These are phyloP conservation scores for Drosophila mojavensis DNA, from an alignment of 1,140 invertebrate genomes.

Conservation along the genomic window DNA sequence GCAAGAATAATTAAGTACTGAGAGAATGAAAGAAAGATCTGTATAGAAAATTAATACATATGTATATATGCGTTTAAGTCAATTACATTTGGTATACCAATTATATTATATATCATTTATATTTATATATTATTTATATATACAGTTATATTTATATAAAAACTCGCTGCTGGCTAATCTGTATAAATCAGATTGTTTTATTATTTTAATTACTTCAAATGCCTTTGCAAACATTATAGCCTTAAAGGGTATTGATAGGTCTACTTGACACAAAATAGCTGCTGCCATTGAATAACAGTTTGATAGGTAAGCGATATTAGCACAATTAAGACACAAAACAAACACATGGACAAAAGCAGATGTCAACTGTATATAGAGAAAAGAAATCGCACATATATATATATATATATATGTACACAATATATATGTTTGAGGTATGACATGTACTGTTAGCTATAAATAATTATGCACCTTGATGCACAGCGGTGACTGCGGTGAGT, in stretches of 20 bases:
- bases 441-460: conserved; percentile 59
- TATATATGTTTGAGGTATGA: not conserved
- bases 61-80: too few relatives aligned
- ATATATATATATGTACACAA: not conserved
- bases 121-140: too few relatives aligned
- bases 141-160: too few relatives aligned
- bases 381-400: conserved; percentile 10
- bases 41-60: too few relatives aligned
- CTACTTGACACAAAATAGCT: not conserved
- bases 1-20: too few relatives aligned
- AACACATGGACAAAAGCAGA: not conserved
- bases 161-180: too few relatives aligned
- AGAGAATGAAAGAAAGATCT: too few relatives aligned
- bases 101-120: too few relatives aligned
- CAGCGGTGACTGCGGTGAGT: conserved; percentile 62
- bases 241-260: not conserved
- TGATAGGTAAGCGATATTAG: conserved; percentile 10
- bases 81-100: too few relatives aligned
- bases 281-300: conserved; percentile 11
- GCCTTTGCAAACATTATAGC: too few relatives aligned
- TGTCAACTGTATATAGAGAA: conserved; percentile 4
- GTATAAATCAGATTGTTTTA: too few relatives aligned
- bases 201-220: too few relatives aligned
- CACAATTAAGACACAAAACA: conserved; percentile 10
- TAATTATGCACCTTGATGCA: conserved; percentile 35